Evolutionary conservation across 2,888 invertebrate genomes (phyloP).

Genomic region (Dusona sp.): DNA sequence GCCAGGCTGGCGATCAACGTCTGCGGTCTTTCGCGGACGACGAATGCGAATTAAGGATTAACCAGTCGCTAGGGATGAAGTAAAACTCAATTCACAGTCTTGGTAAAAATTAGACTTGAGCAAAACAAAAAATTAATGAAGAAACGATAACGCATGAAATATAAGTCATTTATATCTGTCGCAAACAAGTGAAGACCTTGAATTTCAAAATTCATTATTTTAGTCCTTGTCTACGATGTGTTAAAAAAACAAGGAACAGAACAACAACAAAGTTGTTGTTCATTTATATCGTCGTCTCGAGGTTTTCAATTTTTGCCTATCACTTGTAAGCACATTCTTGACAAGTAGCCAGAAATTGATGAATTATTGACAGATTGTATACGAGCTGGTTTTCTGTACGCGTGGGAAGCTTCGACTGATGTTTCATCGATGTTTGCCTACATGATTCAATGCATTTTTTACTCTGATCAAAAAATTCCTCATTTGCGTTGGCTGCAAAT

Average conservation of each 20-base stretch:
- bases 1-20: conserved; percentile 30
- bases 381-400: conserved; percentile 15
- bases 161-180: not conserved
- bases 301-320: conserved; percentile 47
- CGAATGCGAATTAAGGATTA: conserved; percentile 49
- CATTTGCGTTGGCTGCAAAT: conserved; percentile 37
- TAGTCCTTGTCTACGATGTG: not conserved
- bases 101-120: not conserved
- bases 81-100: not conserved
- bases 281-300: not conserved
- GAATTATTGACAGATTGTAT: conserved; percentile 46
- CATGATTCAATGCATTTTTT: conserved; percentile 5
- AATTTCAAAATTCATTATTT: not conserved
- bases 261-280: conserved; percentile 10
- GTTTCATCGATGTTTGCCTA: conserved; percentile 11
- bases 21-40: conserved; percentile 22
- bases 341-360: conserved; percentile 39
- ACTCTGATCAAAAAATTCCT: conserved; percentile 23
- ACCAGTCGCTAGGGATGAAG: not conserved
- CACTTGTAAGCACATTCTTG: not conserved
- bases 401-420: conserved; percentile 21
- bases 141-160: not conserved
- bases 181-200: not conserved
- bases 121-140: not conserved
- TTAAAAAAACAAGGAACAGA: not conserved